Evolutionary conservation across 1,140 invertebrate species (phyloP).

Genomic region (Euschistus heros): DNA sequence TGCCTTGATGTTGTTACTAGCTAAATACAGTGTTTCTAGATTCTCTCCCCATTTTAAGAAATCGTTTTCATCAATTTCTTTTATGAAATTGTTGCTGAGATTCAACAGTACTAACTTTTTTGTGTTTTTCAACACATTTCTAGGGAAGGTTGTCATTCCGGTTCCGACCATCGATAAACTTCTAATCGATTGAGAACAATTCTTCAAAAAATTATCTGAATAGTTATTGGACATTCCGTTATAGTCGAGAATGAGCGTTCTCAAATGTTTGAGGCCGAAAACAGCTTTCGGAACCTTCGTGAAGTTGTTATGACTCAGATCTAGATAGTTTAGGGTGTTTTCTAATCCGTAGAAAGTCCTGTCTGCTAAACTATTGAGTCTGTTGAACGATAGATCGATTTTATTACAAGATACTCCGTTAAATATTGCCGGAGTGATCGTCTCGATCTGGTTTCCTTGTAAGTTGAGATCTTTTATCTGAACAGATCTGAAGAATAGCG

Average conservation of each 20-base stretch:
- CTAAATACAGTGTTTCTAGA: conserved; percentile 34
- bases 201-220: conserved; percentile 40
- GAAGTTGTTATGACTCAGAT: conserved; percentile 70
- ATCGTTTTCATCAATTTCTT: conserved; percentile 56
- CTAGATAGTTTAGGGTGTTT: conserved; percentile 65
- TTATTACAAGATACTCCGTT: conserved; percentile 53
- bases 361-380: conserved; percentile 51
- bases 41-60: conserved; percentile 55
- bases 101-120: conserved; percentile 66
- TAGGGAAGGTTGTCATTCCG: conserved; percentile 58
- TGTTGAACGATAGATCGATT: conserved; percentile 68
- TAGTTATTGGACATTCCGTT: conserved; percentile 53
- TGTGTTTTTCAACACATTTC: conserved; percentile 51
- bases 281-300: conserved; percentile 54
- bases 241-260: conserved; percentile 70
- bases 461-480: conserved; percentile 65
- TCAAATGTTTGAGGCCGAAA: conserved; percentile 47
- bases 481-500: conserved; percentile 53
- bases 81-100: conserved; percentile 75
- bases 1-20: conserved; percentile 48
- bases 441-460: conserved; percentile 58
- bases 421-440: conserved; percentile 52
- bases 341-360: conserved; percentile 58
- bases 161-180: conserved; percentile 71
- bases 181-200: conserved; percentile 50